Percentiles rank a stretch among this genome's conserved stretches.
These are phyloP conservation scores for Eulemur rufifrons DNA, from an alignment of 2,113 vertebrate species.

Conservation along the genomic window DNA sequence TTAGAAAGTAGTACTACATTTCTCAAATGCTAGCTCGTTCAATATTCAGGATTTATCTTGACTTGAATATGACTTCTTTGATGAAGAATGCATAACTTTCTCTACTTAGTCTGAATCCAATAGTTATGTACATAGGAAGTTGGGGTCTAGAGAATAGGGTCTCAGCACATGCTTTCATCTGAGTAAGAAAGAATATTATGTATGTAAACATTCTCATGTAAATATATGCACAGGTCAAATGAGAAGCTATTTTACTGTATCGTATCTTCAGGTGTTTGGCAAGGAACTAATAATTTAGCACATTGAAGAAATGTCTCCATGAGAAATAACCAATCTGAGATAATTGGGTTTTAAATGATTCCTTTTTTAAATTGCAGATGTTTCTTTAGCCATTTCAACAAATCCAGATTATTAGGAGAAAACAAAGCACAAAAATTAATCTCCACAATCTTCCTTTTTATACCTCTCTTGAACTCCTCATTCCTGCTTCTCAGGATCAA, in stretches of 20 bases:
- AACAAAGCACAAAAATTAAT: neutral
- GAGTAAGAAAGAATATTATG: neutral
- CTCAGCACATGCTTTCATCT: neutral
- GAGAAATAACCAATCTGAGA: neutral
- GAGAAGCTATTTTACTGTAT: neutral
- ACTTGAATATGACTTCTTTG: neutral
- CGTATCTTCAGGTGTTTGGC: neutral
- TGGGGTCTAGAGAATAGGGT: neutral
- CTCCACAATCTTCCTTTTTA: neutral
- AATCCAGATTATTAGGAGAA: neutral
- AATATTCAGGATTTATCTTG: neutral
- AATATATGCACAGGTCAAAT: neutral
- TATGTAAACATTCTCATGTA: neutral
- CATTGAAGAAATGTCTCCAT: neutral
- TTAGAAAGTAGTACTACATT: neutral
- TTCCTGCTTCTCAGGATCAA: neutral
- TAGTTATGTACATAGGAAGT: neutral
- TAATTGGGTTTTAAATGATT: neutral
- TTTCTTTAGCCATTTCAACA: neutral
- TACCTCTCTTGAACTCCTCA: neutral
- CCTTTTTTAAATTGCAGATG: neutral
- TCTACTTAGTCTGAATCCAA: neutral
- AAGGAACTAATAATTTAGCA: neutral
- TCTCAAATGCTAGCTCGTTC: neutral
- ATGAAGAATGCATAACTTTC: neutral